Base-by-base conservation (phyloP, 2,797 vertebrate genomes). In the Muraenolepis orangiensis region DNA sequence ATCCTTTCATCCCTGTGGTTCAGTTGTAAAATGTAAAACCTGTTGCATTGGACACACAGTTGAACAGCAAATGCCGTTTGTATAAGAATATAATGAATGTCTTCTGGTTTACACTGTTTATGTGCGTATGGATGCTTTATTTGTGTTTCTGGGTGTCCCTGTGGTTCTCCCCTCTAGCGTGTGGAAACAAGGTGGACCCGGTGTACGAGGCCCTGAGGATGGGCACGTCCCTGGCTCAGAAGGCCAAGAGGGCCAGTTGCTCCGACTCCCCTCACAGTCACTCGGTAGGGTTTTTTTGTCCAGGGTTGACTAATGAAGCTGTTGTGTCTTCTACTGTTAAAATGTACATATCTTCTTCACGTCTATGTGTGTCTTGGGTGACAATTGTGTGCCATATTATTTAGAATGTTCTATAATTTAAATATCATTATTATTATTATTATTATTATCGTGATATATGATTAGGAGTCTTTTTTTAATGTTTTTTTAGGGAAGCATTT, bases 181-280 rank as follows among this genome's bases (percentile, higher is more conserved):
- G 97, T 85, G 95, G 98, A 75, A 99, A 97, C 84, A 99, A 98
- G 82, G 96, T 99, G 86, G 98, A 99, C 82, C 98, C 98, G 0
- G 98, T 99, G 16, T 99, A 99, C 28, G 98, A 99, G 94, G 92
- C 98, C 20, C 94, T 99, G 46, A 95, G 98, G 61, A 99, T 99
- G 71, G 98, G 98, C 72, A 99, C 98, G 13, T 99, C 98, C 2
- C 88, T 99, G 88, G 98, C 98, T 57, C 97, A 99, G 88, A 98
- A 96, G 80, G 96, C 93, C 26, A 99, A 98, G 93, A 95, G 96
- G 79, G 75, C 94, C 72, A 97, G 96, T 72, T 95, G 96, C 32
- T 98, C 96, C 0, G 96, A 97, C 1, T 98, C 97, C 18, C 97
- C 98, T 28, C 95, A 93, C 72, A 93, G 95, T 89, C 97, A 95